Evolutionary conservation across 2,797 vertebrate species (phyloP), one percentile per base, ranked within the genome.

Genomic region (Lacerta agilis): DNA sequence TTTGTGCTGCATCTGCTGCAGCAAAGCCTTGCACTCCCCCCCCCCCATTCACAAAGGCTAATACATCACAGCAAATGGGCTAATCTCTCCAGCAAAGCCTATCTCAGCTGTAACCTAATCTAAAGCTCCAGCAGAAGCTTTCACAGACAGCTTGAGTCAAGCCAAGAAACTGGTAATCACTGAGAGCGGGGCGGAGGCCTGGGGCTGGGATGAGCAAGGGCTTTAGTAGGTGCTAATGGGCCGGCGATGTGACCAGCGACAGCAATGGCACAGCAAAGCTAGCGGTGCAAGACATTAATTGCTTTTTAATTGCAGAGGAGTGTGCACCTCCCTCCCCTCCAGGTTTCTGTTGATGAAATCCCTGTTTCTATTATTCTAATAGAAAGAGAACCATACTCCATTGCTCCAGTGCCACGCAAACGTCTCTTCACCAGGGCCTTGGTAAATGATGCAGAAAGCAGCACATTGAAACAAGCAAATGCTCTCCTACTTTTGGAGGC

Each of bases 231-330:
- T 83, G 78, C 72, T 89, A 84, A 88, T 18, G 89, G 90, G 89
- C 92, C 88, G 86, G 71, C 71, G 88, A 82, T 17, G 23, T 5
- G 0, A 90, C 88, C 85, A 66, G 90, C 85, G 92, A 93, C 38
- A 88, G 82, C 88, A 82, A 73, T 8, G 38, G 61, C 87, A 10
- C 55, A 36, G 29, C 89, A 85, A 38, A 79, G 67, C 77, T 58
- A 82, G 81, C 64, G 25, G 67, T 33, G 83, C 86, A 88, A 93
- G 79, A 17, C 84, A 82, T 90, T 90, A 91, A 92, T 90, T 90
- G 89, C 76, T 90, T 94, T 93, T 92, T 90, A 90, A 90, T 92
- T 78, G 90, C 82, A 87, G 90, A 88, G 88, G 61, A 77, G 82
- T 71, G 82, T 90, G 89, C 29, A 9, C 77, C 64, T 79, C 79